phyloP scores from a whole-genome alignment of 2,797 vertebrate genomes.

The Falco concolor region DNA sequence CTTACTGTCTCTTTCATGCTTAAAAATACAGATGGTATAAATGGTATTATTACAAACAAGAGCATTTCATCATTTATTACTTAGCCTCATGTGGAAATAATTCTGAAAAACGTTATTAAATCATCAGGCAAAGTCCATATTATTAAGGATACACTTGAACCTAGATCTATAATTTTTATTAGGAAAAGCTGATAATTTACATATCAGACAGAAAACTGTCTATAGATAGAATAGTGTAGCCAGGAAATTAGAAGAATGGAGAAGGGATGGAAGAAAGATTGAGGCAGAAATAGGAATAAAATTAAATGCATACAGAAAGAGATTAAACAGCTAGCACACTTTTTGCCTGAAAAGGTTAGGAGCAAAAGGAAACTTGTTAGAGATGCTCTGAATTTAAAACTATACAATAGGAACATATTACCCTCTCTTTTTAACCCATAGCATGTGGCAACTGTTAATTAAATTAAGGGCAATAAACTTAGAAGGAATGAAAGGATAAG shows the following conservation, averaged over 20 bases:
- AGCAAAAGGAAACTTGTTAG: not conserved
- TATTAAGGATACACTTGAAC: not conserved
- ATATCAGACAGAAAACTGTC: not conserved
- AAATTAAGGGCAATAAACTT: constrained; percentile 33
- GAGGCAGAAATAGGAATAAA: not conserved
- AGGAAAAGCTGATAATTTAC: not conserved
- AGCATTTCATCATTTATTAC: not conserved
- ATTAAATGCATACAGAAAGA: not conserved
- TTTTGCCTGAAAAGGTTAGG: not conserved
- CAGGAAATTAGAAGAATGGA: not conserved
- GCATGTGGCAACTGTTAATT: not conserved
- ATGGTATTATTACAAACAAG: not conserved
- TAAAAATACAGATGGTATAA: not conserved
- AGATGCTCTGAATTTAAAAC: not conserved
- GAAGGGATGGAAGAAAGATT: not conserved
- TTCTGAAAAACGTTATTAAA: not conserved
- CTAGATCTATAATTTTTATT: not conserved
- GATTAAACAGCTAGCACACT: not conserved
- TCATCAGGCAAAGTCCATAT: not conserved
- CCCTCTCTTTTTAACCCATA: not conserved
- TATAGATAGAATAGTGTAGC: not conserved
- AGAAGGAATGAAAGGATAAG: not conserved
- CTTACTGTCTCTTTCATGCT: not conserved
- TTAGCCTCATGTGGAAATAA: not conserved
- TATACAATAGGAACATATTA: not conserved